These are phyloP conservation scores for Eriosoma lanigerum DNA, from an alignment of 1,140 invertebrate genomes.

Conservation along the genomic window DNA sequence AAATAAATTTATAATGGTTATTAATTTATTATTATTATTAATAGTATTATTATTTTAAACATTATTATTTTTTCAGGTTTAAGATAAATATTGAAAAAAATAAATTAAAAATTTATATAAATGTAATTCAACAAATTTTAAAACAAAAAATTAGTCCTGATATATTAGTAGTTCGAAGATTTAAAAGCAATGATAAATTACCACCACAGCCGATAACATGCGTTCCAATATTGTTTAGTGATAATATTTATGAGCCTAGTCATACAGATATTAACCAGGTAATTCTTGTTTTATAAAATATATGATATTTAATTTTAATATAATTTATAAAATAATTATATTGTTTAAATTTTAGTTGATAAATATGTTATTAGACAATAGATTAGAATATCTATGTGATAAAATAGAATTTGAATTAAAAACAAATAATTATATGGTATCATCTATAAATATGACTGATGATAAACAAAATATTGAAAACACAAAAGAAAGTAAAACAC, in stretches of 20 bases:
- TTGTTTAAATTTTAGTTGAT: constrained; percentile 14
- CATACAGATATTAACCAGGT: background rate
- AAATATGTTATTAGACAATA: constrained; percentile 1
- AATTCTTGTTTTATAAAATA: background rate
- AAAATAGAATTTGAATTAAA: background rate
- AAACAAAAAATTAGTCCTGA: constrained; percentile 4
- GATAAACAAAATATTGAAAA: too few relatives aligned
- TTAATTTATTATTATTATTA: too few relatives aligned
- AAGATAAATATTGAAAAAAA: constrained; percentile 42
- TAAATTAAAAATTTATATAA: constrained; percentile 34
- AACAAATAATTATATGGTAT: too few relatives aligned
- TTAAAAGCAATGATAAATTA: constrained; percentile 21
- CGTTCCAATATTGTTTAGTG: background rate
- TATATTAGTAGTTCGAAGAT: background rate
- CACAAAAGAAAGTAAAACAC: background rate
- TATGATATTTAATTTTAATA: background rate
- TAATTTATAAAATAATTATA: background rate
- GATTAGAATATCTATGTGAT: background rate
- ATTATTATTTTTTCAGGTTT: background rate
- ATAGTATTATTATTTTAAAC: background rate
- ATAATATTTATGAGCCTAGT: constrained; percentile 21
- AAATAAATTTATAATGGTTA: background rate
- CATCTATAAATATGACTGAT: too few relatives aligned
- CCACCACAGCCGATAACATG: background rate
- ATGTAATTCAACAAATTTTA: background rate